Conservation (phyloP, 2,113 vertebrate species). For the Lagopus leucura region DNA sequence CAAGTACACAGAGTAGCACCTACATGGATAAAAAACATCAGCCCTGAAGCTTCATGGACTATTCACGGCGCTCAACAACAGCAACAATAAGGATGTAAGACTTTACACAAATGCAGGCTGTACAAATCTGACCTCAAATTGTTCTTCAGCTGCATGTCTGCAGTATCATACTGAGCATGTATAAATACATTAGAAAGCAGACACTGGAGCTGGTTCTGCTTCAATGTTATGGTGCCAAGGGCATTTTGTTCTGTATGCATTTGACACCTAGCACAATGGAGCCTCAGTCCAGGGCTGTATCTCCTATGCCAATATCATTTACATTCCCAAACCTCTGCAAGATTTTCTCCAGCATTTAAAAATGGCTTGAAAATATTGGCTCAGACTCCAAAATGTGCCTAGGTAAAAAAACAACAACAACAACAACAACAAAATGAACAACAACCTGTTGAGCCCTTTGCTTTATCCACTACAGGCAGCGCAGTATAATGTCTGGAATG, state of each 20-base stretch:
- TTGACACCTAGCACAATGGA: conserved; percentile 51
- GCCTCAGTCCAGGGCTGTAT: conserved; percentile 8
- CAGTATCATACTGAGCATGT: background rate
- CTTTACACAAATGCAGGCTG: background rate
- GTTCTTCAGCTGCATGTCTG: background rate
- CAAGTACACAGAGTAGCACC: background rate
- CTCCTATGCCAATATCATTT: conserved; percentile 44
- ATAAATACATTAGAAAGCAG: background rate
- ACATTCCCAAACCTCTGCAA: conserved; percentile 37
- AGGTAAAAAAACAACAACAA: background rate
- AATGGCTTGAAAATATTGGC: conserved; percentile 28
- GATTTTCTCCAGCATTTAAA: conserved; percentile 33
- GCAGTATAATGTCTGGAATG: background rate
- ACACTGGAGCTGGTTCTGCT: background rate
- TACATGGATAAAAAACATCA: background rate
- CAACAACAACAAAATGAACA: background rate
- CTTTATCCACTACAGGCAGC: background rate
- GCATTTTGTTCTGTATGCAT: conserved; percentile 25
- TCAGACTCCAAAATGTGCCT: background rate
- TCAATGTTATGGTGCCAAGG: background rate
- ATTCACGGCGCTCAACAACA: background rate
- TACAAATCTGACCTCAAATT: background rate
- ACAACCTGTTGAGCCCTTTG: background rate
- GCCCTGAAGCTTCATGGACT: background rate
- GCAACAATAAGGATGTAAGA: background rate